Evolutionary conservation across 2,888 invertebrate species (phyloP), one percentile per base, ranked within the genome.

Genomic region (Aphelenchoides bicaudatus): DNA sequence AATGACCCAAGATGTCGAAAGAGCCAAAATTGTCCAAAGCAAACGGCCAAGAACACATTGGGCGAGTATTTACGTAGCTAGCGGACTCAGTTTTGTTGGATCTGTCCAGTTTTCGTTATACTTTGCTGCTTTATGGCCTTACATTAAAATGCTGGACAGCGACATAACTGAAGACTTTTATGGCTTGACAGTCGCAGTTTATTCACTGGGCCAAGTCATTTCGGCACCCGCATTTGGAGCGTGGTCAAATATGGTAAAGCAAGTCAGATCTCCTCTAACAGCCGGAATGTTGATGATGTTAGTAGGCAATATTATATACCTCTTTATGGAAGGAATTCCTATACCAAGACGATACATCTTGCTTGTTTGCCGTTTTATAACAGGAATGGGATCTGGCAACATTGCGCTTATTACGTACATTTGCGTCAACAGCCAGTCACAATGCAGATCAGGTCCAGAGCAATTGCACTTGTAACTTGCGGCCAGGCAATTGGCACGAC

Each of bases 121-220:
- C 39, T 62, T 62, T 23, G 53, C 51, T 63, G 59, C 47, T 13
- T 19, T 62, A 38, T 62, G 62, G 62, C 62, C 62, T 3, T 62
- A 63, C 39, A n/a, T 62, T 37, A 21, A 55, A 23, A 58, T 63
- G 39, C 56, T 54, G 6, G 55, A 54, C 29, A 13, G n/a, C 8
- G 52, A 48, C 49, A 48, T 48, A 16, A 25, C 16, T 6, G 62
- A 62, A 39, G 58, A 48, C 2, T 79, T 78, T 57, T 71, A 80
- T 16, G 81, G 81, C 6, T 80, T 78, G 75, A 79, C 80, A 13
- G 78, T 80, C 1, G 79, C 80, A 3, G 67, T 75, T 0, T 80
- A 79, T 65, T 79, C 79, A 39, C 39, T 80, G 5, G 80, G 80
- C 5, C 80, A 81, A 63, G 71, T 80, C 25, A 47, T 79, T n/a